Conservation (phyloP, 2,797 vertebrate species). For the Taenioides sp. region DNA sequence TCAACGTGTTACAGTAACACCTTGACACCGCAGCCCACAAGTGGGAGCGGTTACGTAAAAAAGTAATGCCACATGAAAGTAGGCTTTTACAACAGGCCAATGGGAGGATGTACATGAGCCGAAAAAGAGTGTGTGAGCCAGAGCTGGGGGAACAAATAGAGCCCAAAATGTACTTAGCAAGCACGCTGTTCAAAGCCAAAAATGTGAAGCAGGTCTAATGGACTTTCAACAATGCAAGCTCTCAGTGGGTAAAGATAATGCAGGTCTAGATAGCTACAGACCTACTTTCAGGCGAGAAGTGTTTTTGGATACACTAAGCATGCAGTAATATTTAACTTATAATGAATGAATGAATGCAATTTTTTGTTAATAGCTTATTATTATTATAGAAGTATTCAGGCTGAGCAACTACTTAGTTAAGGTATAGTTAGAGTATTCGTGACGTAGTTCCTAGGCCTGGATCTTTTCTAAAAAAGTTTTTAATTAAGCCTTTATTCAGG, state of each 20-base stretch:
- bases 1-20: constrained; percentile 80
- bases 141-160: too few relatives aligned
- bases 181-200: not conserved
- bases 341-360: too few relatives aligned
- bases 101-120: not conserved
- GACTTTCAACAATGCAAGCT: not conserved
- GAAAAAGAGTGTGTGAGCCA: not conserved
- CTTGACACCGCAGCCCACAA: constrained; percentile 56
- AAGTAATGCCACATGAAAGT: not conserved
- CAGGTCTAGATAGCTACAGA: not conserved
- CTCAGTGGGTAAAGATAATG: not conserved
- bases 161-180: not conserved
- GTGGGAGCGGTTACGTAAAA: constrained; percentile 62
- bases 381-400: too few relatives aligned
- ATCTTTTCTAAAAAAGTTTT: too few relatives aligned
- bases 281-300: not conserved
- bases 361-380: too few relatives aligned
- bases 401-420: too few relatives aligned
- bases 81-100: not conserved
- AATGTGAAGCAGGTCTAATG: not conserved
- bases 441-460: too few relatives aligned
- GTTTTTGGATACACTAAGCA: not conserved
- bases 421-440: too few relatives aligned
- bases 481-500: too few relatives aligned
- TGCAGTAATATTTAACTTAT: too few relatives aligned